Conservation (phyloP, 2,797 vertebrate genomes). For the Nannoperca obscura region DNA sequence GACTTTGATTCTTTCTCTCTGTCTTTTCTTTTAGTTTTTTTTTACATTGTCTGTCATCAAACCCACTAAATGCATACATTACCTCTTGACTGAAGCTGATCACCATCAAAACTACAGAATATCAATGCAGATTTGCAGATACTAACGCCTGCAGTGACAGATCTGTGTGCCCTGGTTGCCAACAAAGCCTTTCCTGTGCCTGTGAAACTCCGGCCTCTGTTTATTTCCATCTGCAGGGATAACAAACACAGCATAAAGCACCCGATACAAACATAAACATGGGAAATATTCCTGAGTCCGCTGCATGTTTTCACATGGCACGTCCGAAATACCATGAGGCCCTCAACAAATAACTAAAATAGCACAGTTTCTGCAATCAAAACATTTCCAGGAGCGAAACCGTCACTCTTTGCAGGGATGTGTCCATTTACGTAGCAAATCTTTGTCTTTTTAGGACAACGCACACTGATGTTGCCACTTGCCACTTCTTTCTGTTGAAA, state of each 20-base stretch:
- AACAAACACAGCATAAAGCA: slow-evolving; percentile 75
- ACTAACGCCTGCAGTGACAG: slow-evolving; percentile 46
- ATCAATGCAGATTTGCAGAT: slow-evolving; percentile 45
- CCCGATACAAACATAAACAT: slow-evolving; percentile 75
- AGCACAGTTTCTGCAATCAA: slow-evolving; percentile 64
- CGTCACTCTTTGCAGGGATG: slow-evolving; percentile 23
- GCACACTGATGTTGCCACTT: not conserved
- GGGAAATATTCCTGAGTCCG: slow-evolving; percentile 63
- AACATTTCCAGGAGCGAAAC: slow-evolving; percentile 58
- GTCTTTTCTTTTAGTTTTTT: slow-evolving; percentile 32
- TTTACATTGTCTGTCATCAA: slow-evolving; percentile 60
- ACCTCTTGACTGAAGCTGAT: slow-evolving; percentile 28
- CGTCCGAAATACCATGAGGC: slow-evolving; percentile 68
- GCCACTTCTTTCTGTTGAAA: slow-evolving; percentile 6
- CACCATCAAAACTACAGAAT: slow-evolving; percentile 14
- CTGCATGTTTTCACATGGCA: slow-evolving; percentile 76
- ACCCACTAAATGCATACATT: slow-evolving; percentile 39
- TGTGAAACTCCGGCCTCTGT: slow-evolving; percentile 74
- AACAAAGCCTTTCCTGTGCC: slow-evolving; percentile 68
- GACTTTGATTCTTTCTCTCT: slow-evolving; percentile 46
- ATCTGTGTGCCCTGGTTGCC: slow-evolving; percentile 32
- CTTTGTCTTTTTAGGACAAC: slow-evolving; percentile 24
- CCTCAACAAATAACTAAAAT: slow-evolving; percentile 77
- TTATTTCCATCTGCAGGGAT: slow-evolving; percentile 74
- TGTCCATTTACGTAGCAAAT: slow-evolving; percentile 27